Conservation (phyloP, 2,888 invertebrate genomes). For the Baronia brevicornis region DNA sequence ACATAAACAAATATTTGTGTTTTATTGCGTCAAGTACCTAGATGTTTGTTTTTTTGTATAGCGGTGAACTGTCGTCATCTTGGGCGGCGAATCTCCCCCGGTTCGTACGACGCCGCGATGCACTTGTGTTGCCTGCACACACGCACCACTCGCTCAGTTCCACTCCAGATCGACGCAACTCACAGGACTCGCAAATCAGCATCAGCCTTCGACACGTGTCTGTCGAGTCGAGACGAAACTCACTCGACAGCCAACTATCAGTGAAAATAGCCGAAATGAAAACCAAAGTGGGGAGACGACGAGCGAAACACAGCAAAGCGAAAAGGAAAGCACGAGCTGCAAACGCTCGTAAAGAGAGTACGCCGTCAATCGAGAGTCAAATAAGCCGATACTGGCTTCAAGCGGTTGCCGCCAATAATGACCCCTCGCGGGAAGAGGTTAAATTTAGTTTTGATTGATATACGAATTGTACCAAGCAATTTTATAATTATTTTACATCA, state of each 20-base stretch:
- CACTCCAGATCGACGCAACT: slow-evolving; percentile 77
- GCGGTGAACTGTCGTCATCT: slow-evolving; percentile 90
- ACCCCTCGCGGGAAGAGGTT: slow-evolving; percentile 70
- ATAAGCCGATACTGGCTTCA: slow-evolving; percentile 80
- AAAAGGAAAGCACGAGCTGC: slow-evolving; percentile 57
- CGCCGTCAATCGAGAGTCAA: slow-evolving; percentile 88
- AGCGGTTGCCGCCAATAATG: slow-evolving; percentile 74
- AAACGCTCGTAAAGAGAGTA: slow-evolving; percentile 77
- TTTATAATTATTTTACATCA: slow-evolving; percentile 13
- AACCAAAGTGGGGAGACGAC: slow-evolving; percentile 78
- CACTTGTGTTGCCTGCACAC: slow-evolving; percentile 78
- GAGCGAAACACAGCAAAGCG: slow-evolving; percentile 61
- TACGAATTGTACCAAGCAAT: slow-evolving; percentile 9
- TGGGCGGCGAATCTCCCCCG: slow-evolving; percentile 95
- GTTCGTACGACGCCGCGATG: slow-evolving; percentile 88
- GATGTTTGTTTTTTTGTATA: slow-evolving; percentile 30
- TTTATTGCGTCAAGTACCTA: background rate
- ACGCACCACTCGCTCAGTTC: slow-evolving; percentile 69
- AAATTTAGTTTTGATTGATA: slow-evolving; percentile 65
- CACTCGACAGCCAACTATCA: slow-evolving; percentile 90
- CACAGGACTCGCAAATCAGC: slow-evolving; percentile 81
- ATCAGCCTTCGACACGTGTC: slow-evolving; percentile 88
- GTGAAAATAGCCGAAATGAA: slow-evolving; percentile 90
- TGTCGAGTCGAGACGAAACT: slow-evolving; percentile 90
- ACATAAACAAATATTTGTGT: too few species aligned